Evolutionary conservation across 2,797 vertebrate species (phyloP), one percentile per base, ranked within the genome.

Genomic region (Gymnoscopelus microlampas): DNA sequence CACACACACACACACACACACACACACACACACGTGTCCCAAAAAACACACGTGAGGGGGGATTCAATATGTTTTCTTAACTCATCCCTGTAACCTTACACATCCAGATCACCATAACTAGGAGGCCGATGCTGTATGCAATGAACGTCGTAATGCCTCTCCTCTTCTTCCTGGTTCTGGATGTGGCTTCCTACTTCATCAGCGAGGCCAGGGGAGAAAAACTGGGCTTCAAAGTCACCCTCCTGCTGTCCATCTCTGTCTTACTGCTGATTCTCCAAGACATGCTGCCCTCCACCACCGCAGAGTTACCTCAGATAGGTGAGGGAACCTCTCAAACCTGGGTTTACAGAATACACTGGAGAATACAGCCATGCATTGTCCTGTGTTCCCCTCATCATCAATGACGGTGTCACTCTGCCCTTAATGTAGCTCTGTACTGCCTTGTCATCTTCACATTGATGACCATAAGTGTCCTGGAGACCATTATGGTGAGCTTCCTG

Each of bases 191-290:
- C 67, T 4, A 89, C 60, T 88, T 87, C 1, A 76, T 91, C 7
- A 74, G 83, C 65, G 82, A 77, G 56, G 60, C 72, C 35, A 78
- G 86, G 0, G 81, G 77, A 63, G 90, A 93, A 67, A 93, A 92
- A 62, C 66, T 90, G 70, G 71, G 47, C 47, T 92, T 92, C 79
- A 92, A 93, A 80, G 76, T 93, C 0, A 89, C 92, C 32, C 71
- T 93, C 48, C 86, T 91, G 61, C 77, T 93, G 0, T 86, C 89
- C 49, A 73, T 73, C 55, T 39, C 39, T 39, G 39, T 39, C 39
- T 39, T 39, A 39, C 39, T 39, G 39, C 39, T 39, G 39, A 39
- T 39, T 9, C 39, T 39, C 39, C 39, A 39, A 8, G 39, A 39
- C 7, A 39, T 39, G 39, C 2, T 39, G 49, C 49, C 49, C 49